Evolutionary conservation across 2,113 vertebrate species (phyloP).

Genomic region (Deroptyus accipitrinus): DNA sequence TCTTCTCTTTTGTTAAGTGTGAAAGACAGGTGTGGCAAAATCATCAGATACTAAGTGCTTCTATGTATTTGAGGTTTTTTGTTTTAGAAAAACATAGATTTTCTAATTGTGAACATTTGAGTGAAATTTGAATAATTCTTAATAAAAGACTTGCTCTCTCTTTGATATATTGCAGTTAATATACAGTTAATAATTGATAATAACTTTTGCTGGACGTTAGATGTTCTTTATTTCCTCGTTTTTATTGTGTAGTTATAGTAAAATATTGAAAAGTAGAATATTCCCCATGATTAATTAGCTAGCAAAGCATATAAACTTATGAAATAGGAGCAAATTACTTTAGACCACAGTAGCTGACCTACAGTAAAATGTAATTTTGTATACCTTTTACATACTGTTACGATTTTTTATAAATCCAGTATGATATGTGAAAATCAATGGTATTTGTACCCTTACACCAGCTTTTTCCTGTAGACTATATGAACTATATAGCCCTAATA

Average conservation of each 20-base stretch:
- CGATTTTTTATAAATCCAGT: background rate
- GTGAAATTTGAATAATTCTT: background rate
- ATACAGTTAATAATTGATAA: background rate
- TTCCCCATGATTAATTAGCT: background rate
- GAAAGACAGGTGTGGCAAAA: background rate
- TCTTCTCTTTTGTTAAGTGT: background rate
- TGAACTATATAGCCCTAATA: background rate
- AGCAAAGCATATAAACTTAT: background rate
- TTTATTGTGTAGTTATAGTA: background rate
- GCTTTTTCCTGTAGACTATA: background rate
- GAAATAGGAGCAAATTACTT: background rate
- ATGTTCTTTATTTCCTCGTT: background rate
- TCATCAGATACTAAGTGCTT: background rate
- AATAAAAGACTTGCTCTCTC: background rate
- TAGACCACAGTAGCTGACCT: background rate
- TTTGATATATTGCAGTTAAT: background rate
- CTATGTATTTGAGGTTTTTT: background rate
- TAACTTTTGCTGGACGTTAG: background rate
- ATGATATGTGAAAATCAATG: background rate
- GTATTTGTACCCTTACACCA: background rate
- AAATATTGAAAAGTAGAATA: conserved; percentile 14
- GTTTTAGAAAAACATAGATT: background rate
- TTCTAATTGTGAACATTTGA: conserved; percentile 13
- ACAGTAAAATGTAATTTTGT: background rate
- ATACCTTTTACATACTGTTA: background rate